Conservation (phyloP, 2,888 invertebrate species). For the Lithophane semibrunnea region DNA sequence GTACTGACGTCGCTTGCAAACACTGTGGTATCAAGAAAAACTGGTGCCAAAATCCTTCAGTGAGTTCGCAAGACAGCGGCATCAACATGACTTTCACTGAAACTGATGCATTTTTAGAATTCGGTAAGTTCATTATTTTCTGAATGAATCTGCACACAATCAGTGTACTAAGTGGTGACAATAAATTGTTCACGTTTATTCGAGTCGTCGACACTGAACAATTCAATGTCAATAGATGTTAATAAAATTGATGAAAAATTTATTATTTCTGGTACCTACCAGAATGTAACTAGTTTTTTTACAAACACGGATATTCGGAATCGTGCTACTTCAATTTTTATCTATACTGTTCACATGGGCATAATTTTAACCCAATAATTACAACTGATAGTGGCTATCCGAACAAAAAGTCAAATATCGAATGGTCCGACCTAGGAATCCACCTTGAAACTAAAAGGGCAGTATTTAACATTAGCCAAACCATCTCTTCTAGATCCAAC, state of each 20-base stretch:
- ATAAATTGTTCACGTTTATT: slow-evolving; percentile 46
- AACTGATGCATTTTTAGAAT: slow-evolving; percentile 90
- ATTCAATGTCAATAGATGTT: slow-evolving; percentile 56
- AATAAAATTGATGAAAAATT: slow-evolving; percentile 39
- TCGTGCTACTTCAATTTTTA: too few relatives aligned
- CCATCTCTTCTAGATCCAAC: slow-evolving; percentile 77
- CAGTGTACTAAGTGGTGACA: slow-evolving; percentile 31
- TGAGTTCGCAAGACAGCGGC: slow-evolving; percentile 94
- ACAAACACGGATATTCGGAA: not conserved
- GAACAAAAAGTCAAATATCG: not conserved
- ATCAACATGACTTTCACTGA: slow-evolving; percentile 94
- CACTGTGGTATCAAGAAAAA: slow-evolving; percentile 89
- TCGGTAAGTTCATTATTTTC: slow-evolving; percentile 80
- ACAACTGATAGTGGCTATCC: not conserved
- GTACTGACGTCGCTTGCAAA: slow-evolving; percentile 85
- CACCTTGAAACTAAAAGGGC: not conserved
- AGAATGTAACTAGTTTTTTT: slow-evolving; percentile 42
- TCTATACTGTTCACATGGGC: not conserved
- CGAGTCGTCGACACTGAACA: slow-evolving; percentile 37
- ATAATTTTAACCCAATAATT: not conserved
- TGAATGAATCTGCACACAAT: slow-evolving; percentile 34
- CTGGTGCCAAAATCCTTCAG: slow-evolving; percentile 92
- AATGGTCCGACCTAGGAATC: not conserved
- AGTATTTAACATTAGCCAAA: not conserved
- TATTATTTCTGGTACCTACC: slow-evolving; percentile 49